Percentiles rank a stretch among this genome's conserved stretches.
Conservation (phyloP, 1,140 invertebrate species). For the Papilio machaon region DNA sequence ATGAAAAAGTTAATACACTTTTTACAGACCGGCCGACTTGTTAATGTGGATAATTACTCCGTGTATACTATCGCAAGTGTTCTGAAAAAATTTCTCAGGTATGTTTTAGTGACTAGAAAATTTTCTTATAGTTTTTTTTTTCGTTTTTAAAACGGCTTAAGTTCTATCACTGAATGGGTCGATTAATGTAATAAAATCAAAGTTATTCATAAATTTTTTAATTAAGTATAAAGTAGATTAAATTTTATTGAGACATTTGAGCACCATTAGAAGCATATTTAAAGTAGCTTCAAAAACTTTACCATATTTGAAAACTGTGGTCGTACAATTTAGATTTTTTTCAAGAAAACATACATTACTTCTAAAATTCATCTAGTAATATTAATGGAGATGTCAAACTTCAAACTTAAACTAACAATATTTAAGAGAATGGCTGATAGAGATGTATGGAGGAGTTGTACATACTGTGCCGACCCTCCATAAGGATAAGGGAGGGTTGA, state of each 20-base stretch:
- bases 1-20: constrained; percentile 99
- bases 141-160: constrained; percentile 1
- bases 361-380: neutral
- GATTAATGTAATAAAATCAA: too few relatives aligned
- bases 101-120: constrained; percentile 36
- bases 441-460: too few relatives aligned
- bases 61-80: constrained; percentile 99
- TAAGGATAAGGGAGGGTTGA: too few relatives aligned
- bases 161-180: neutral
- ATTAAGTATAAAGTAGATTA: neutral
- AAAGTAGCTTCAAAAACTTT: too few relatives aligned
- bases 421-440: too few relatives aligned
- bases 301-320: too few relatives aligned
- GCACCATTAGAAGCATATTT: neutral
- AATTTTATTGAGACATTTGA: neutral
- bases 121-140: neutral
- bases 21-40: constrained; percentile 95
- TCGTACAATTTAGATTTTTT: too few relatives aligned
- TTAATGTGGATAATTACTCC: constrained; percentile 99
- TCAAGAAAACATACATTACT: too few relatives aligned
- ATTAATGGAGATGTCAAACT: neutral
- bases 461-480: too few relatives aligned
- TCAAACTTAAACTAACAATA: neutral
- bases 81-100: constrained; percentile 96
- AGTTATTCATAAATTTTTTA: too few relatives aligned